Conservation (phyloP, 1,140 invertebrate genomes). For the Zaprionus davidi region DNA sequence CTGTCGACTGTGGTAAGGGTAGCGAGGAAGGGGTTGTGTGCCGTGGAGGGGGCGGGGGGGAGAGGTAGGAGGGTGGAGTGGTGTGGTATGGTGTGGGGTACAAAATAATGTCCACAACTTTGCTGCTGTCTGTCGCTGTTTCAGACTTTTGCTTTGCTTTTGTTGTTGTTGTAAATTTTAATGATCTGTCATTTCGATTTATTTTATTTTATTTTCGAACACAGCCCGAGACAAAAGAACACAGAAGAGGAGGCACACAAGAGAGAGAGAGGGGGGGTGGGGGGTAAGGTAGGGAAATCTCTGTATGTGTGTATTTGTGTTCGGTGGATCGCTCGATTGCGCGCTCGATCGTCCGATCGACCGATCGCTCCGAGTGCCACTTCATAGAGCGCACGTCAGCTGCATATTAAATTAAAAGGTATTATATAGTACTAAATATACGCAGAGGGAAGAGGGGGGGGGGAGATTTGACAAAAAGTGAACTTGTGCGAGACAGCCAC, state of each 20-base stretch:
- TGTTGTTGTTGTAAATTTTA: constrained; percentile 79
- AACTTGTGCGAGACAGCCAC: constrained; percentile 20
- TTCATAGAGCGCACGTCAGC: constrained; percentile 74
- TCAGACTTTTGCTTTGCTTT: constrained; percentile 21
- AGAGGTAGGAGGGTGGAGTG: too few relatives aligned
- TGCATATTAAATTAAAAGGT: constrained; percentile 84
- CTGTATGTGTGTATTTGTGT: constrained; percentile 13
- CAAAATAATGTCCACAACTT: constrained; percentile 68
- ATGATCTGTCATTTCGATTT: constrained; percentile 84
- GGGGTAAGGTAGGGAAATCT: not conserved
- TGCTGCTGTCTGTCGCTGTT: constrained; percentile 29
- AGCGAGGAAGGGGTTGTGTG: not conserved
- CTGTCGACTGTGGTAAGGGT: not conserved
- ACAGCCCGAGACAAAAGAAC: constrained; percentile 61
- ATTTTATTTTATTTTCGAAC: constrained; percentile 83
- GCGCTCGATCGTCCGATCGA: constrained; percentile 21
- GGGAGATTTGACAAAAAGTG: constrained; percentile 35
- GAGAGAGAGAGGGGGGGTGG: not conserved
- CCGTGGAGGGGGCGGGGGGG: constrained; percentile 4
- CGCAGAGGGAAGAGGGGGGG: constrained; percentile 9
- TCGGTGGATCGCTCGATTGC: constrained; percentile 43
- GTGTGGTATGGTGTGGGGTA: constrained; percentile 6
- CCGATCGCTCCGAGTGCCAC: constrained; percentile 34
- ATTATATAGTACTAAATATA: constrained; percentile 81
- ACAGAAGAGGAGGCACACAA: constrained; percentile 22